Evolutionary conservation across 1,140 invertebrate species (phyloP).

Genomic region (Trichonephila clavipes): DNA sequence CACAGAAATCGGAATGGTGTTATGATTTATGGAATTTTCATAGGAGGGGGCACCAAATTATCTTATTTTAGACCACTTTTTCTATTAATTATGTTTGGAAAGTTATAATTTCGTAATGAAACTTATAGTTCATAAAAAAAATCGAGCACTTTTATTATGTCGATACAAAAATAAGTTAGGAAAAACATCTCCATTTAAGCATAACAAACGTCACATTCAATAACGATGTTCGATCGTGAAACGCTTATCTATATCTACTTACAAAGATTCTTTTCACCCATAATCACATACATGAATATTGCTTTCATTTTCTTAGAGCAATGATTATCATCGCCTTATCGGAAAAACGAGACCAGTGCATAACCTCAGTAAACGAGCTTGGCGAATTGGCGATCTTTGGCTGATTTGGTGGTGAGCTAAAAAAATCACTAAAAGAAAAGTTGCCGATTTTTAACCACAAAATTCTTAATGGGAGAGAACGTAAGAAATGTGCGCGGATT

Average conservation of each 20-base stretch:
- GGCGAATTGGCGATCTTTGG: conserved; percentile 4
- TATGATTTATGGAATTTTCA: too few species aligned
- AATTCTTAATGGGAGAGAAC: background rate
- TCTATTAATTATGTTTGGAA: too few species aligned
- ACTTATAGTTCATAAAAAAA: too few species aligned
- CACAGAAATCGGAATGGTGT: too few species aligned
- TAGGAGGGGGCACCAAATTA: too few species aligned
- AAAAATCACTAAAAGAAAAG: too few species aligned
- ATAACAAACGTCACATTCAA: background rate
- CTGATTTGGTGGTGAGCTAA: background rate
- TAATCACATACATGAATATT: conserved; percentile 7
- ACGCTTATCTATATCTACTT: background rate
- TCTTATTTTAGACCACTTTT: too few species aligned
- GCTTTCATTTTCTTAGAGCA: background rate
- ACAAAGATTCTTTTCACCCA: background rate
- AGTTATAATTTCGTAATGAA: too few species aligned
- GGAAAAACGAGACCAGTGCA: background rate
- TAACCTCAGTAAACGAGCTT: background rate
- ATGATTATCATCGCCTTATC: conserved; percentile 22
- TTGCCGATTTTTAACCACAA: background rate
- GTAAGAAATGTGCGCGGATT: background rate
- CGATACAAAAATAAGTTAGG: too few species aligned
- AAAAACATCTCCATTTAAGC: background rate
- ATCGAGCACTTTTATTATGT: too few species aligned
- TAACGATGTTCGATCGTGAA: background rate